Percentiles rank a stretch among this genome's conserved stretches.
Conservation (phyloP, 1,140 invertebrate genomes). For the Gryllus bimaculatus region DNA sequence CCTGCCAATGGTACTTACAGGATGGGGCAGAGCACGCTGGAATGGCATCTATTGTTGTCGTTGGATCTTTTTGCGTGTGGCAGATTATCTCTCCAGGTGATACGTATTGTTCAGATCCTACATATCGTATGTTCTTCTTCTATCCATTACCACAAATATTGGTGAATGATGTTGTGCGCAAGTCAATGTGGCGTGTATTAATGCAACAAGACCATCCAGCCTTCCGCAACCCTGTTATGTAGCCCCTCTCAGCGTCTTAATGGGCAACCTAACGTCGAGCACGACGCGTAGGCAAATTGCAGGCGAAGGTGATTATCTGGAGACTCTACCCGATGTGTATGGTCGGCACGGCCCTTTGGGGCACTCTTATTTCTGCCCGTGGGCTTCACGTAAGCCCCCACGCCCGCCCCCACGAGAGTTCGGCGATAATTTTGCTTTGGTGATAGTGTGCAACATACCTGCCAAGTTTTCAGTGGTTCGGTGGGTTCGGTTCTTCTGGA, state of each 20-base stretch:
- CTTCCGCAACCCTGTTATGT: neutral
- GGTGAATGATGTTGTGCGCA: neutral
- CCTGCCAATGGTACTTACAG: neutral
- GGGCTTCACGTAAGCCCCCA: no score
- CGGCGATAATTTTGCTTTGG: no score
- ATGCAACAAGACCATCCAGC: neutral
- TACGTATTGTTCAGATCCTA: neutral
- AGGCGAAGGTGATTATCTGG: neutral
- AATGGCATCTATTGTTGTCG: neutral
- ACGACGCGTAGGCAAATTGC: neutral
- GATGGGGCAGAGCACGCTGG: neutral
- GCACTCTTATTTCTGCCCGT: no score
- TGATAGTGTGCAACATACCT: no score
- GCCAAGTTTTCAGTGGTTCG: no score
- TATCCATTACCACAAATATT: neutral
- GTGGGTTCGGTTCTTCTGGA: no score
- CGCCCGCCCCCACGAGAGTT: no score
- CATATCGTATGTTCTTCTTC: neutral
- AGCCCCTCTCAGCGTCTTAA: neutral
- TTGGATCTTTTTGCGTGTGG: neutral
- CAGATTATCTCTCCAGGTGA: neutral
- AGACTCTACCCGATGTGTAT: no score
- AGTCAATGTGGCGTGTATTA: neutral
- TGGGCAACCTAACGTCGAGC: neutral
- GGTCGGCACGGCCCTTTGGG: no score